These are phyloP conservation scores for Tokudaia tokunoshimensis DNA, from an alignment of 2,797 vertebrate species.

Conservation along the genomic window DNA sequence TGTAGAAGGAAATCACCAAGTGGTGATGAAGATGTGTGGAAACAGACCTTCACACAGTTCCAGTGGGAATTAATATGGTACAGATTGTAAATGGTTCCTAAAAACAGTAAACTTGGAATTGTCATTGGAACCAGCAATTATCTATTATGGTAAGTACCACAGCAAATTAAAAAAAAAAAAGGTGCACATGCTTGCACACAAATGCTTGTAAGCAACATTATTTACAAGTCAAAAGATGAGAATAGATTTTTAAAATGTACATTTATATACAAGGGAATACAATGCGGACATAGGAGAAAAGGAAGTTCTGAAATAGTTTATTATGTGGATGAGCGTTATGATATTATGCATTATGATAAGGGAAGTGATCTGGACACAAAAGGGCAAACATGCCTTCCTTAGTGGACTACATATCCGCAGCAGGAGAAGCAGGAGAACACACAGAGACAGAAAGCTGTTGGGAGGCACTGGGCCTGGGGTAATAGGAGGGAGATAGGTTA, in stretches of 20 bases:
- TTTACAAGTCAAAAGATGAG: conserved; percentile 49
- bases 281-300: conserved; percentile 15
- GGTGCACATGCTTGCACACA: background rate
- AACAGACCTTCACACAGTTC: background rate
- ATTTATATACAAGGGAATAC: conserved; percentile 1
- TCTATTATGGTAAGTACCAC: background rate
- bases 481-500: background rate
- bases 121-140: background rate
- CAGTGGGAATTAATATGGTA: background rate
- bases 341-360: background rate
- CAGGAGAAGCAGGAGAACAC: conserved; percentile 29
- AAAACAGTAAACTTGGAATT: conserved; percentile 36
- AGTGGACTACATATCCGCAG: background rate
- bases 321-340: background rate
- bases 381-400: background rate
- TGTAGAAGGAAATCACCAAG: conserved; percentile 7
- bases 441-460: background rate
- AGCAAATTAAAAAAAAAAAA: conserved; percentile 33
- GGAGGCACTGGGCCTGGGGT: background rate
- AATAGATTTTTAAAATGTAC: conserved; percentile 13
- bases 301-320: conserved; percentile 15
- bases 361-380: background rate
- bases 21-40: background rate
- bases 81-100: background rate
- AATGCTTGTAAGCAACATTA: conserved; percentile 16